Evolutionary conservation across 2,888 invertebrate species (phyloP), one percentile per base, ranked within the genome.

Genomic region (Leucania comma): DNA sequence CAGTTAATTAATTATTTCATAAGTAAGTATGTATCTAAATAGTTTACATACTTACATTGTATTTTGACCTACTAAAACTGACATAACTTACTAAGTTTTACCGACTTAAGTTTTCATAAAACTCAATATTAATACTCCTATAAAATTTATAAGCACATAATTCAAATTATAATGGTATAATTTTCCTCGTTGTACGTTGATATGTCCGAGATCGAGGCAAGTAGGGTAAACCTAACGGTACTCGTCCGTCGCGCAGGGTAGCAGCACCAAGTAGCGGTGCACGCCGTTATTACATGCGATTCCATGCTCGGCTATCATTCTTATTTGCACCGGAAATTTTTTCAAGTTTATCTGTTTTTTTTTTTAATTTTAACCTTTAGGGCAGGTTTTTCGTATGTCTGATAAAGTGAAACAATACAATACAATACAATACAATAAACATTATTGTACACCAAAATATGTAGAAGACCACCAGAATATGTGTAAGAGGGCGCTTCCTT

Each of bases 221-320:
- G 88, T 90, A 84, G 91, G 90, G 87, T 90, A 90, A 81, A 59
- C 71, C 81, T 89, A 90, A 89, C 90, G 87, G 92, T 90, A 59
- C 56, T 50, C 63, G 72, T 50, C 72, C 57, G 63, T 54, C 46
- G 53, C 53, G 24, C 82, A 84, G 86, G 90, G 84, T 83, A 82
- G 83, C 82, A 71, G 84, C 78, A 57, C 76, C 69, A 72, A 69
- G 81, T 89, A 88, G 86, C 89, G 89, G 89, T 85, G 81, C 68
- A 61, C 62, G 71, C 89, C 90, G 89, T 90, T 90, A 90, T 80
- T 77, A 81, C 79, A 75, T 78, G 83, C 84, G 83, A 90, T 89
- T 89, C 85, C 87, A 89, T 87, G 82, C 72, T 75, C 76, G 61
- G 46, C 80, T 53, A 66, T 72, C 65, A 38, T 57, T 78, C 68